phyloP scores from a whole-genome alignment of 2,113 vertebrate genomes.

The Tor tambroides region DNA sequence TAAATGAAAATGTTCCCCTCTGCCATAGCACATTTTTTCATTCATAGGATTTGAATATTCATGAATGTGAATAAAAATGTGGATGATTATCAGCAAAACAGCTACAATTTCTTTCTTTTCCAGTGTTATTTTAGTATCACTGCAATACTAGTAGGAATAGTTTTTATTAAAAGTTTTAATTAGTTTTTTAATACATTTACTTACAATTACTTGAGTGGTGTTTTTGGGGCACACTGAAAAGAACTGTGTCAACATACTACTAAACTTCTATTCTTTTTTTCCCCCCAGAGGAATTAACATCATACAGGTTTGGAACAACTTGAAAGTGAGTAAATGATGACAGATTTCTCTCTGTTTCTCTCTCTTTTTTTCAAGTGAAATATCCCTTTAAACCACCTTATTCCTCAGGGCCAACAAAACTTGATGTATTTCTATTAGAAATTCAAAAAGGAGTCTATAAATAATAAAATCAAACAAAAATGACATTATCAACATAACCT shows the following conservation, averaged over 20 bases:
- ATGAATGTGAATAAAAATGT: background rate
- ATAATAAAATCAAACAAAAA: background rate
- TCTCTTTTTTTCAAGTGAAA: background rate
- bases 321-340: background rate
- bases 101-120: background rate
- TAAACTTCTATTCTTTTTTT: background rate
- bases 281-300: background rate
- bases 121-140: background rate
- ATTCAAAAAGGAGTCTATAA: background rate
- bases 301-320: background rate
- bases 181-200: background rate
- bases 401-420: background rate
- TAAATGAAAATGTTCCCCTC: background rate
- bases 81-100: background rate
- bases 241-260: background rate
- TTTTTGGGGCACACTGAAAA: background rate
- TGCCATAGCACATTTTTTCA: background rate
- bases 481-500: slow-evolving; percentile 13
- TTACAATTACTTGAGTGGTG: background rate
- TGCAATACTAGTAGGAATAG: too few relatives aligned
- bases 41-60: background rate
- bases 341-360: background rate
- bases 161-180: too few relatives aligned
- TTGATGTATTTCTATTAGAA: background rate
- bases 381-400: background rate